Evolutionary conservation across 1,140 invertebrate species (phyloP).

Genomic region (Drosophila malerkotliana): DNA sequence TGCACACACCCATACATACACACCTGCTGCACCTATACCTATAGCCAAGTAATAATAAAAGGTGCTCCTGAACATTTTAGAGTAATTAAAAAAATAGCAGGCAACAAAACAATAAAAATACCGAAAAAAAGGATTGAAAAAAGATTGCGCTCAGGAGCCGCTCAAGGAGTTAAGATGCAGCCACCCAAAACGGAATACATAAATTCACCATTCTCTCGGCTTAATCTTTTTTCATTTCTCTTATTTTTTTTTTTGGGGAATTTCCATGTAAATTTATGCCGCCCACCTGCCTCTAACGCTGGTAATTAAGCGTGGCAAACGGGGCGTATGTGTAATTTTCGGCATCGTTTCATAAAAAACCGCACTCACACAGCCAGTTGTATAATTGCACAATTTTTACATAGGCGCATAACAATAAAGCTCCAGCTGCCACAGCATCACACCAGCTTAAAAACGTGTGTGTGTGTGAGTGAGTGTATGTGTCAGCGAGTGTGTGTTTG

Average conservation of each 20-base stretch:
- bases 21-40: background rate
- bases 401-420: slow-evolving; percentile 75
- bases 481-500: background rate
- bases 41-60: slow-evolving; percentile 65
- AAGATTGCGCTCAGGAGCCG: slow-evolving; percentile 18
- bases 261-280: slow-evolving; percentile 76
- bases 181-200: slow-evolving; percentile 51
- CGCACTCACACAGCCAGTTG: slow-evolving; percentile 11
- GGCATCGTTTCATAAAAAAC: slow-evolving; percentile 75
- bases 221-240: background rate
- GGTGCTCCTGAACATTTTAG: slow-evolving; percentile 77
- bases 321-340: slow-evolving; percentile 82
- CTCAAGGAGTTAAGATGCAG: slow-evolving; percentile 69
- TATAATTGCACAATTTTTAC: slow-evolving; percentile 75
- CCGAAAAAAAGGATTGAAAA: slow-evolving; percentile 30
- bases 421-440: slow-evolving; percentile 45
- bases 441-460: slow-evolving; percentile 3
- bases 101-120: slow-evolving; percentile 29
- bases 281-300: slow-evolving; percentile 29
- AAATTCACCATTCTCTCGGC: slow-evolving; percentile 51
- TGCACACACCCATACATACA: slow-evolving; percentile 16
- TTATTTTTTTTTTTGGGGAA: slow-evolving; percentile 52
- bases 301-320: slow-evolving; percentile 77
- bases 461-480: slow-evolving; percentile 9
- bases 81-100: slow-evolving; percentile 79